phyloP scores from a whole-genome alignment of 2,113 vertebrate genomes.

The Barbus barbus region DNA sequence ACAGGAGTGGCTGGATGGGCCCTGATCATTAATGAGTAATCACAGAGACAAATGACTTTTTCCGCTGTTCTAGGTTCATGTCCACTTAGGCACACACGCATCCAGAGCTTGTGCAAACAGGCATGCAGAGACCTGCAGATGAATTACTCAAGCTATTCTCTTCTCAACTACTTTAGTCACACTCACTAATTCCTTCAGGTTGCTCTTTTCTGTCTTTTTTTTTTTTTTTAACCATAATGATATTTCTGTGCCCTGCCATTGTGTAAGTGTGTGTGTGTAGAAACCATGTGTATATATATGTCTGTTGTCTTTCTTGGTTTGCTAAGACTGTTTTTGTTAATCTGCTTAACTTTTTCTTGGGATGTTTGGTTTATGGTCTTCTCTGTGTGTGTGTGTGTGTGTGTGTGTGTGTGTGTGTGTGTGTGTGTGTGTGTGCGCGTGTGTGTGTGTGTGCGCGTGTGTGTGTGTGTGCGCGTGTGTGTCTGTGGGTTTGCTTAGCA shows the following conservation, averaged over 20 bases:
- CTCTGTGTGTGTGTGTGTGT: no score
- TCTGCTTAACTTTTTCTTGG: not conserved
- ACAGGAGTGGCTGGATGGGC: conserved; percentile 52
- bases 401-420: no score
- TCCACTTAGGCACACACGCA: conserved; percentile 32
- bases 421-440: no score
- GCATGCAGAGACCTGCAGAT: conserved; percentile 42
- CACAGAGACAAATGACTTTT: conserved; percentile 56
- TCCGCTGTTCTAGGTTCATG: conserved; percentile 37
- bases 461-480: not conserved
- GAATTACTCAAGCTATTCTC: conserved; percentile 19
- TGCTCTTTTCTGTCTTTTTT: not conserved
- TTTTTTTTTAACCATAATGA: not conserved
- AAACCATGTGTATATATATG: not conserved
- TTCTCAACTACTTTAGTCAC: conserved; percentile 33
- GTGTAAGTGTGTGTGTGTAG: not conserved
- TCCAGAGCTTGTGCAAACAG: conserved; percentile 35
- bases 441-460: no score
- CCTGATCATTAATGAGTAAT: conserved; percentile 60
- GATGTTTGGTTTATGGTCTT: not conserved
- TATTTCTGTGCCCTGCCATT: not conserved
- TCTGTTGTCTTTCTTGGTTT: conserved; percentile 1
- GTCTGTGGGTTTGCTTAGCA: not conserved
- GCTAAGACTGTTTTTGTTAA: not conserved
- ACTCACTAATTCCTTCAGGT: not conserved